Evolutionary conservation across 2,888 invertebrate species (phyloP).

Genomic region (Plebejus argus): DNA sequence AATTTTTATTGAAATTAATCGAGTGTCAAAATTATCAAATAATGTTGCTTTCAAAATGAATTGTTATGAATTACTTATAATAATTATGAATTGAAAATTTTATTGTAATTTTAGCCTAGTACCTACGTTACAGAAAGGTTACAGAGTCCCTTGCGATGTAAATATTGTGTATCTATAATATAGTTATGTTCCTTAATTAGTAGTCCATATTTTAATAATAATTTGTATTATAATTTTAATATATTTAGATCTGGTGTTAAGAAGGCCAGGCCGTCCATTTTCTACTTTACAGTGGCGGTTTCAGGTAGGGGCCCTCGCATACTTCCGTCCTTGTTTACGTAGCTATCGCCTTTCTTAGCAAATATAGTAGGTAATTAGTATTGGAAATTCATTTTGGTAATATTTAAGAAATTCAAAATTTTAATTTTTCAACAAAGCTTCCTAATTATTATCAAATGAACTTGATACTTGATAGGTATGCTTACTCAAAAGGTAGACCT

Average conservation of each 20-base stretch:
- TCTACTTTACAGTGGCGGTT: slow-evolving; percentile 17
- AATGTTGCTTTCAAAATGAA: slow-evolving; percentile 5
- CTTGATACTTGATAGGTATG: too few species aligned
- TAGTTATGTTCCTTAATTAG: slow-evolving; percentile 48
- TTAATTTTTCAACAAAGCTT: too few species aligned
- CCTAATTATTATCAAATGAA: too few species aligned
- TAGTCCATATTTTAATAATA: slow-evolving; percentile 41
- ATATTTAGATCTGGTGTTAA: slow-evolving; percentile 37
- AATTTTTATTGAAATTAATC: slow-evolving; percentile 22
- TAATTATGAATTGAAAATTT: slow-evolving; percentile 5
- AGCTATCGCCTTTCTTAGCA: background rate
- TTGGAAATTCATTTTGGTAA: background rate
- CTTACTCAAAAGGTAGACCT: too few species aligned
- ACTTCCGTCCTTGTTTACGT: background rate
- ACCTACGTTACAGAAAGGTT: slow-evolving; percentile 13
- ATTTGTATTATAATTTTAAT: slow-evolving; percentile 37
- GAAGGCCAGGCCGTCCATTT: slow-evolving; percentile 75
- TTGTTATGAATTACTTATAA: background rate
- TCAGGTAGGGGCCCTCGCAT: background rate
- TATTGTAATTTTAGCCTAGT: background rate
- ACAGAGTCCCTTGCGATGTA: slow-evolving; percentile 36
- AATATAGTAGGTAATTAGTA: too few species aligned
- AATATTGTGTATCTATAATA: slow-evolving; percentile 34
- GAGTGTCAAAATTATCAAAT: slow-evolving; percentile 21
- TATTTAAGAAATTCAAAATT: too few species aligned